Base-by-base conservation (phyloP, 2,888 invertebrate genomes). In the Junonia oenone region DNA sequence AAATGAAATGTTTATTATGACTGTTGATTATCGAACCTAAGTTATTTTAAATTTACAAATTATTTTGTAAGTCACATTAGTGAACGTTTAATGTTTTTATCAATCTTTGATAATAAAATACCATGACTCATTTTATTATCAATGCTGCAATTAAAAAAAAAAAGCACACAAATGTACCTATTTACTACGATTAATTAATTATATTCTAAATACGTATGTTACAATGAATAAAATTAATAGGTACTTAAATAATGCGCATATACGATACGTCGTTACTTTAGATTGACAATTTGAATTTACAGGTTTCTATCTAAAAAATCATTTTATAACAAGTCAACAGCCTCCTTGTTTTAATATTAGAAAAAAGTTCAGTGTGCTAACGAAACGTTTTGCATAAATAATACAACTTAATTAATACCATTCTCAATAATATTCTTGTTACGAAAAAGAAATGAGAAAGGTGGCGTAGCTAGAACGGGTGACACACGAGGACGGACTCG, bases 331-430 rank as follows among this genome's bases (percentile, higher is more conserved):
- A 15, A 19, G 27, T 8, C 8, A 9, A 29, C 4, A 29, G 4
- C 29, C 9, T 33, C 31, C 11, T 33, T n/a, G 11, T 33, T n/a
- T 3, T 2, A 2, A 33, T n/a, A n/a, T 33, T 33, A n/a, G n/a
- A 33, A 46, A 46, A 52, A 45, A 40, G 52, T 35, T 37, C 49
- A 52, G 15, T 5, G 45, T 57, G 52, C 56, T 49, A 51, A 47
- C 43, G 8, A 13, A 43, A 48, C 22, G 14, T 9, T 35, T 14
- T 14, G 26, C 2, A 26, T 6, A 14, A 14, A 14, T 35, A 8
- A 38, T 1, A 2, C 3, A n/a, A n/a, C n/a, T n/a, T n/a, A n/a
- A n/a, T n/a, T n/a, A n/a, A n/a, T n/a, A n/a, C n/a, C n/a, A n/a
- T n/a, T n/a, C n/a, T n/a, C n/a, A n/a, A n/a, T n/a, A n/a, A n/a